These are phyloP conservation scores for Thomomys bottae DNA, from an alignment of 2,113 vertebrate species.

Conservation along the genomic window DNA sequence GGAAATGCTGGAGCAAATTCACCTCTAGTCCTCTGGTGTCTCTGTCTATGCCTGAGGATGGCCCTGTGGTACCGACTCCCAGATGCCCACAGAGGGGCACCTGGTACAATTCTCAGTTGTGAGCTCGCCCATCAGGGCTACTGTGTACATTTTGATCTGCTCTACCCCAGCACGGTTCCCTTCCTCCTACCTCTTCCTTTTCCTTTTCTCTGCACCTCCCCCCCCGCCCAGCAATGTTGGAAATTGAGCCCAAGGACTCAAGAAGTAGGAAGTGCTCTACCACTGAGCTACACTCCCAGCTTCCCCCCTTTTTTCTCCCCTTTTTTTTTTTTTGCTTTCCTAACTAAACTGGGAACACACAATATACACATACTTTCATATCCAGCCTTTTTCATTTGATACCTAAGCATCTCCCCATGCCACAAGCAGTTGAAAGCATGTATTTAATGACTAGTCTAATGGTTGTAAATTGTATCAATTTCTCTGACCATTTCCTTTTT, in stretches of 20 bases:
- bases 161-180: neutral
- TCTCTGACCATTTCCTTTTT: slow-evolving; percentile 51
- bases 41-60: neutral
- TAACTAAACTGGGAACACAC: slow-evolving; percentile 40
- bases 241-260: neutral
- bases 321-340: neutral
- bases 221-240: neutral
- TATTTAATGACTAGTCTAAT: slow-evolving; percentile 52
- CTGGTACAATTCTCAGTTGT: neutral
- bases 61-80: neutral
- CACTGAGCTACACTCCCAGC: neutral
- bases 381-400: slow-evolving; percentile 18
- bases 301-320: no score
- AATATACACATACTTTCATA: neutral
- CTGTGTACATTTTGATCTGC: neutral
- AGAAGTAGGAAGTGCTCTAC: neutral
- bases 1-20: neutral
- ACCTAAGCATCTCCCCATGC: slow-evolving; percentile 10
- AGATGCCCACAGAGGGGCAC: neutral
- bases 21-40: neutral
- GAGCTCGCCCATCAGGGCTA: neutral
- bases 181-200: neutral
- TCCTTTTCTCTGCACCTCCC: no score
- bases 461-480: slow-evolving; percentile 55
- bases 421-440: slow-evolving; percentile 16